Evolutionary conservation across 2,113 vertebrate genomes (phyloP).

Genomic region (Ophthalmolycus amberensis): DNA sequence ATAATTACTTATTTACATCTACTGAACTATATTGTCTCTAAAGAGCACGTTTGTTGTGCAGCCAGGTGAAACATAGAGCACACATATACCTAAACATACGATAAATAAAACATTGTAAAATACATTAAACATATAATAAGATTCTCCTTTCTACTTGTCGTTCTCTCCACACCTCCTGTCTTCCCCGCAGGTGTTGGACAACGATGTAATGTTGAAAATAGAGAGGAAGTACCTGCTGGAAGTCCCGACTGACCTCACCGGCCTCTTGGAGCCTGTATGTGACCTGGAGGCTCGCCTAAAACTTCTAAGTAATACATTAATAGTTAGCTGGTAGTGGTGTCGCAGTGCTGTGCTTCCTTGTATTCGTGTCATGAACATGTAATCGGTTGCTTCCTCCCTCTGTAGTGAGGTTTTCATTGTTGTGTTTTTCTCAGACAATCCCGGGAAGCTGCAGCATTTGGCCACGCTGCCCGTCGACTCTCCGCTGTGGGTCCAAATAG

Average conservation of each 20-base stretch:
- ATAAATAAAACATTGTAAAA: not conserved
- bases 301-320: slow-evolving; percentile 70
- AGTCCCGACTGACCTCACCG: slow-evolving; percentile 60
- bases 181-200: slow-evolving; percentile 80
- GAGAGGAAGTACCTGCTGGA: slow-evolving; percentile 73
- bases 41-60: not conserved
- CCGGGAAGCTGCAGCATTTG: slow-evolving; percentile 71
- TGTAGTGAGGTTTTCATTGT: not conserved
- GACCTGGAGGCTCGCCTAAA: slow-evolving; percentile 79
- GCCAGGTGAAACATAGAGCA: not conserved
- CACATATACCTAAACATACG: not conserved
- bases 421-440: slow-evolving; percentile 53
- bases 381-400: not conserved
- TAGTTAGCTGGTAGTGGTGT: not conserved
- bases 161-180: not conserved
- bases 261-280: slow-evolving; percentile 81
- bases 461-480: slow-evolving; percentile 63
- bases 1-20: not conserved
- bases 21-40: not conserved
- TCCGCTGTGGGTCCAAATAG: slow-evolving; percentile 76
- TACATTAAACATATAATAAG: not conserved
- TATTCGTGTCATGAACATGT: not conserved
- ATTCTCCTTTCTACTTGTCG: slow-evolving; percentile 3
- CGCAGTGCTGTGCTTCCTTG: not conserved
- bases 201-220: slow-evolving; percentile 71